phyloP scores from a whole-genome alignment of 2,888 invertebrate genomes.

The Tetragonisca angustula region DNA sequence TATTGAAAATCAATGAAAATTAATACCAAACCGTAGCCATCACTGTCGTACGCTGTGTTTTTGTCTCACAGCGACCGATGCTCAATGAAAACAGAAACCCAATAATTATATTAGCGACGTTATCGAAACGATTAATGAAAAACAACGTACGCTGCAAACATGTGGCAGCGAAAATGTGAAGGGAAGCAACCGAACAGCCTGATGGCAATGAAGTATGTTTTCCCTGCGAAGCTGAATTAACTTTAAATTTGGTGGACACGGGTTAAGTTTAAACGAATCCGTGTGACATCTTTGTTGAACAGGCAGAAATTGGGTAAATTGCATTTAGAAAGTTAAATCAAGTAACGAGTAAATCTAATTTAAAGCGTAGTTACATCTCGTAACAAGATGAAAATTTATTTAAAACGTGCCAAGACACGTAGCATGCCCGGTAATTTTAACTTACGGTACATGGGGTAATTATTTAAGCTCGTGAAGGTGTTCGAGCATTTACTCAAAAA shows the following conservation, averaged over 20 bases:
- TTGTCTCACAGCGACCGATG: no score
- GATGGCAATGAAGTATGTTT: neutral
- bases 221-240: neutral
- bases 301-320: neutral
- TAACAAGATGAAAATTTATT: neutral
- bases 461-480: no score
- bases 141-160: neutral
- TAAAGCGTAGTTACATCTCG: neutral
- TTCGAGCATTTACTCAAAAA: no score
- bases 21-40: no score
- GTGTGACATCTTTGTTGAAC: neutral
- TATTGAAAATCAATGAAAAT: no score
- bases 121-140: neutral
- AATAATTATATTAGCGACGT: no score
- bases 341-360: neutral
- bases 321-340: neutral
- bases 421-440: neutral
- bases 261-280: neutral
- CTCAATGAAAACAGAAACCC: no score
- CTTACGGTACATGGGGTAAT: no score
- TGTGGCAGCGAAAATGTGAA: neutral
- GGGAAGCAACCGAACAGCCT: neutral
- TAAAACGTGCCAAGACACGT: neutral
- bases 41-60: no score
- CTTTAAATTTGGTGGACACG: neutral